Base-by-base conservation (phyloP, 2,113 vertebrate species). In the Notechis scutatus region DNA sequence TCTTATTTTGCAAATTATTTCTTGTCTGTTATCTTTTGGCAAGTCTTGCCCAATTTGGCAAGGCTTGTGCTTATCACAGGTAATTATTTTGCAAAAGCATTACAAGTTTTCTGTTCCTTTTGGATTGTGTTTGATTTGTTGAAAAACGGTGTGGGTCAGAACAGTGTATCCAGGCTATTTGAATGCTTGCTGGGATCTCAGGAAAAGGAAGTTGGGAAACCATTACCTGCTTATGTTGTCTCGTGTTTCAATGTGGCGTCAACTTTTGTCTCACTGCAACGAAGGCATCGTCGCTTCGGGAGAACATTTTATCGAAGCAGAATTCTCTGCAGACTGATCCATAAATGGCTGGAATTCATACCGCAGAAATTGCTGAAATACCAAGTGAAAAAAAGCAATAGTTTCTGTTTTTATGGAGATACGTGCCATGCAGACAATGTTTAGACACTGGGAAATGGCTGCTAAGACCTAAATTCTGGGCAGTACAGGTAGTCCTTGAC, bases 141-240 rank as follows among this genome's bases (percentile, higher is more conserved):
- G 47, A 8, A 50, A 50, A 50, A 10, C 8, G 47, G 8, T 9
- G 1, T 50, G 47, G 47, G 47, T 50, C 47, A 50, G 47, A 50
- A 50, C 47, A 50, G 47, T 50, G 47, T 50, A 50, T 50, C 59
- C 39, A 6, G 1, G 81, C 34, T 0, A 26, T 39, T 39, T 50
- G 42, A 42, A 12, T 34, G 3, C 21, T 59, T 29, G 26, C 18
- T 47, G 42, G 42, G 3, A 26, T 24, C 26, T 55, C 39, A 42
- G 26, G 26, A 20, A 55, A 91, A 85, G 59, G 45, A 85, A 45
- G 18, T 56, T 87, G 91, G 93, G 91, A 94, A 95, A 90, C 91
- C 96, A 91, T 93, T 85, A 74, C 94, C 95, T 57, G 93, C 95
- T 95, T 93, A 57, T 93, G 90, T 90, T 74, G 90, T 93, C 81